Evolutionary conservation across 2,113 vertebrate genomes (phyloP), one percentile per base, ranked within the genome.

Genomic region (Carassius auratus): DNA sequence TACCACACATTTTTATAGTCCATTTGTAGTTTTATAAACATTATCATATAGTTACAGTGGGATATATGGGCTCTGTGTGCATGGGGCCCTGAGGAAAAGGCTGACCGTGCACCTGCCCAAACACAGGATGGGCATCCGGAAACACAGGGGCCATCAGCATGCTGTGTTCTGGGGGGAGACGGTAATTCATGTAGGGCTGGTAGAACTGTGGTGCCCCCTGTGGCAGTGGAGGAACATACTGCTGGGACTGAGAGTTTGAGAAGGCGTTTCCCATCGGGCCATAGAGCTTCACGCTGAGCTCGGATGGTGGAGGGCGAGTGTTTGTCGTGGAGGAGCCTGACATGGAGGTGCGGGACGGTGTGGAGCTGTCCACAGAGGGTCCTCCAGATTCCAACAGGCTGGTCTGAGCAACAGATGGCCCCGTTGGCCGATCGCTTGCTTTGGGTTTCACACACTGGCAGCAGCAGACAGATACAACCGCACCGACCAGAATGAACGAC

Each of bases 391-490:
- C 91, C 38, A 93, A 69, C 0, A 95, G 90, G 78, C 90, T 88
- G 1, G 52, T 86, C 74, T 94, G 94, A 48, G 88, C 89, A 10
- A 91, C 90, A 8, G 26, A 52, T 1, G 90, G 76, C 1, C 90
- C 91, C 0, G 80, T 79, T 61, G 79, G 91, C 14, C 83, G 90
- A 36, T 45, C 88, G 5, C 88, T 85, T 0, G 83, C 66, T 71
- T 90, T 90, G 15, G 92, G 90, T 82, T 89, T 92, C 14, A 92
- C 61, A 76, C 92, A 91, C 21, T 87, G 91, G 88, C 92, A 93
- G 88, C 93, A 95, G 86, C 92, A 93, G 21, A 93, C 81, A 9
- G 93, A 94, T 45, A 92, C 78, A 0, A 93, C 83, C 4, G 91
- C 82, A 4, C 94, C 91, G 0, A 93, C 62, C n/a, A 87, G 76